phyloP scores from a whole-genome alignment of 2,888 invertebrate genomes.

The Melangyna quadrimaculata region DNA sequence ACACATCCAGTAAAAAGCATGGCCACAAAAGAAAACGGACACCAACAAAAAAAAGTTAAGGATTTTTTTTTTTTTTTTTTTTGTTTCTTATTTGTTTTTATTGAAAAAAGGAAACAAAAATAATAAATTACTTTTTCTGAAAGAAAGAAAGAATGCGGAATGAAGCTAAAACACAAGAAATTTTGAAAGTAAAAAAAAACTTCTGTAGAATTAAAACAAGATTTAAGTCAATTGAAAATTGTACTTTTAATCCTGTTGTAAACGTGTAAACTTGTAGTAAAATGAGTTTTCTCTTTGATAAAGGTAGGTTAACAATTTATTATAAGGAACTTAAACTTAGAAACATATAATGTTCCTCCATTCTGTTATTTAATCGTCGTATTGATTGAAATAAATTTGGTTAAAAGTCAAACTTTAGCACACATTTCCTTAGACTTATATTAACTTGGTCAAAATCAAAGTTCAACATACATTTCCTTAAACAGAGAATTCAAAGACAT shows the following conservation, averaged over 20 bases:
- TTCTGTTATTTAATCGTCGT: too few relatives aligned
- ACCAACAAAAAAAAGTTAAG: constrained; percentile 20
- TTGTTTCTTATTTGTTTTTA: background rate
- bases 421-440: too few relatives aligned
- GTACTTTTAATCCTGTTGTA: background rate
- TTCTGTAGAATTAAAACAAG: background rate
- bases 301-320: too few relatives aligned
- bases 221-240: background rate
- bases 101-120: background rate
- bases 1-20: background rate
- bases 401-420: too few relatives aligned
- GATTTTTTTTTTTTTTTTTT: background rate
- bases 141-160: background rate
- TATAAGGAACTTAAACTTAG: too few relatives aligned
- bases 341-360: too few relatives aligned
- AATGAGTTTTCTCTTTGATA: too few relatives aligned
- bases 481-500: background rate
- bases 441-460: background rate
- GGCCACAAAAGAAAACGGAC: background rate
- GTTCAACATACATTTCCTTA: background rate
- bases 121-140: background rate
- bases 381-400: too few relatives aligned
- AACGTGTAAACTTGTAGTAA: background rate
- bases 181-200: background rate
- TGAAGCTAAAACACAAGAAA: background rate